Evolutionary conservation across 2,888 invertebrate species (phyloP).

Genomic region (Nemurella pictetii): DNA sequence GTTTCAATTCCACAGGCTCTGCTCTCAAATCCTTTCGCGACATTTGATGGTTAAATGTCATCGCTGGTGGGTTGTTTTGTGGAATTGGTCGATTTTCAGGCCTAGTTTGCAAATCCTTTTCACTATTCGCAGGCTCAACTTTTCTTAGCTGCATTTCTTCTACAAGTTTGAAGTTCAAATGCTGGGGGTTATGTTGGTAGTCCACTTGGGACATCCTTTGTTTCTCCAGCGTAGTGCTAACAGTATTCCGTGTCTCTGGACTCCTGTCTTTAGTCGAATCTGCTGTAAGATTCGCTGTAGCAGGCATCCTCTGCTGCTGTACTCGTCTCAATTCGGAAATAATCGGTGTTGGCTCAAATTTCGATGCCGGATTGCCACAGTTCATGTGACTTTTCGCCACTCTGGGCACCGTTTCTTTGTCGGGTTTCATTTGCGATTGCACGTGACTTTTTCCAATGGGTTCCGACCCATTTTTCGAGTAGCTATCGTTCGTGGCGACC

Average conservation of each 20-base stretch:
- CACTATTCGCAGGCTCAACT: background rate
- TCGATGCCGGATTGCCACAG: background rate
- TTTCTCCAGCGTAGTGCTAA: background rate
- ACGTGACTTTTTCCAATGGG: background rate
- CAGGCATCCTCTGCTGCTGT: background rate
- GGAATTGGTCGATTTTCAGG: background rate
- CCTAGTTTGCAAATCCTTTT: background rate
- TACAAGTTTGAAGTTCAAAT: background rate
- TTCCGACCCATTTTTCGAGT: background rate
- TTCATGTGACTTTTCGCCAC: background rate
- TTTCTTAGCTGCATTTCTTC: conserved; percentile 3
- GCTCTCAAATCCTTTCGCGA: background rate
- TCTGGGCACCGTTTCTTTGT: background rate
- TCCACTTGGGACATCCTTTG: background rate
- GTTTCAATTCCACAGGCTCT: background rate
- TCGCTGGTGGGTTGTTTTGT: background rate
- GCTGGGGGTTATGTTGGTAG: background rate
- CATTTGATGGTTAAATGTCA: background rate
- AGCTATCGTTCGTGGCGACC: background rate
- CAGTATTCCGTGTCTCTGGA: background rate
- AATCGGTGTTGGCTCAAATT: background rate
- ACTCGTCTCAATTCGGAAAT: background rate
- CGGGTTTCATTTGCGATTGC: background rate
- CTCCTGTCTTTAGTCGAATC: background rate
- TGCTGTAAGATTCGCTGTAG: background rate